Evolutionary conservation across 1,140 invertebrate genomes (phyloP).

Genomic region (Drosophila simulans): DNA sequence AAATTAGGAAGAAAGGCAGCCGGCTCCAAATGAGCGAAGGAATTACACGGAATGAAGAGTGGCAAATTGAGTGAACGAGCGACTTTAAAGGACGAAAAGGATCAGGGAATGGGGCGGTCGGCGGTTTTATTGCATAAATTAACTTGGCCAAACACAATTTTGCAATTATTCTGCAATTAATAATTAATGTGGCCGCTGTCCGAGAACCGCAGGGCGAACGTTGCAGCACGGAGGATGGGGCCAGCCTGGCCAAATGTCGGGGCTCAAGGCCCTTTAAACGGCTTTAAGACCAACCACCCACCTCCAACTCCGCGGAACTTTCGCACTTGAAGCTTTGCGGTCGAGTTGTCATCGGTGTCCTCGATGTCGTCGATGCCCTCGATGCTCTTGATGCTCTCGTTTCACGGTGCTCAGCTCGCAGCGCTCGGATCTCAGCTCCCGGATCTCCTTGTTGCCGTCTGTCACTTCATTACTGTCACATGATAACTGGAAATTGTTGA

Average conservation of each 20-base stretch:
- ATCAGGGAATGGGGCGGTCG: neutral
- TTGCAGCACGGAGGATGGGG: too few relatives aligned
- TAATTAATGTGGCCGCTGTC: slow-evolving; percentile 54
- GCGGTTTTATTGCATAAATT: slow-evolving; percentile 62
- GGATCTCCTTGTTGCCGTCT: slow-evolving; percentile 26
- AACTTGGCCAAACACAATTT: slow-evolving; percentile 62
- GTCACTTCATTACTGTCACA: slow-evolving; percentile 65
- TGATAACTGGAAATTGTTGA: slow-evolving; percentile 62
- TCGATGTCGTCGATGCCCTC: too few relatives aligned
- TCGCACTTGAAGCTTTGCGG: slow-evolving; percentile 32
- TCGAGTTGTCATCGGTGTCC: slow-evolving; percentile 46
- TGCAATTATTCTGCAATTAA: slow-evolving; percentile 65
- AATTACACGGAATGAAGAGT: slow-evolving; percentile 44
- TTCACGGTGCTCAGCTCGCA: too few relatives aligned
- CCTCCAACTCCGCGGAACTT: neutral
- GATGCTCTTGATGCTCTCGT: too few relatives aligned
- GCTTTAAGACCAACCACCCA: slow-evolving; percentile 2
- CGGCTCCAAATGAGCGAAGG: slow-evolving; percentile 44
- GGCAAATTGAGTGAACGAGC: slow-evolving; percentile 29
- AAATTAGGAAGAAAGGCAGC: slow-evolving; percentile 11
- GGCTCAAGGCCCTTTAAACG: slow-evolving; percentile 15
- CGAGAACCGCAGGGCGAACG: slow-evolving; percentile 14
- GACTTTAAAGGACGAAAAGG: slow-evolving; percentile 32
- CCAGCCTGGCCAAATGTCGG: too few relatives aligned
- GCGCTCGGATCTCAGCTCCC: too few relatives aligned